A percentile compares a stretch with the other conserved stretches of the same genome.
These are phyloP conservation scores for Papilio elwesi DNA, from an alignment of 2,888 invertebrate genomes.

Conservation along the genomic window DNA sequence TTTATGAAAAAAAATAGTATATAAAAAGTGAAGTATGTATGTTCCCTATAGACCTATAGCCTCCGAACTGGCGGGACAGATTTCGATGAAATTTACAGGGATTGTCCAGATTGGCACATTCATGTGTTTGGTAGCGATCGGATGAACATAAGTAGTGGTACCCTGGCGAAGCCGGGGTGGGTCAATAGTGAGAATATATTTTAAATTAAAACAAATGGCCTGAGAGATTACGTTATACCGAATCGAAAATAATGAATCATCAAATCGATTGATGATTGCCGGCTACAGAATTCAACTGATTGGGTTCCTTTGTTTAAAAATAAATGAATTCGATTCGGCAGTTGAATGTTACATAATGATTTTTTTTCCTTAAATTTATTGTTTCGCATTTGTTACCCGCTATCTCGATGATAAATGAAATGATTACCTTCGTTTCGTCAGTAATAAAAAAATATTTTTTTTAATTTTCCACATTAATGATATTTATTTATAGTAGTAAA, in stretches of 20 bases:
- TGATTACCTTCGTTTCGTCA: conserved; percentile 22
- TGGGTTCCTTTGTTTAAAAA: conserved; percentile 31
- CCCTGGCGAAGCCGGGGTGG: too few species aligned
- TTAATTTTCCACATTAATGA: background rate
- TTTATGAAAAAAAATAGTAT: too few species aligned
- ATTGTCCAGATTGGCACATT: too few species aligned
- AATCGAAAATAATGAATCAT: conserved; percentile 11
- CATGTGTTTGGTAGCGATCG: too few species aligned
- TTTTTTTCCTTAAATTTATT: conserved; percentile 27
- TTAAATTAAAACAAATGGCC: too few species aligned
- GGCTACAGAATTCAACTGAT: conserved; percentile 13
- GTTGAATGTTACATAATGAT: conserved; percentile 23
- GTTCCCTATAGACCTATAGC: too few species aligned
- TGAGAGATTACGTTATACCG: background rate
- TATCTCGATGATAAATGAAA: conserved; percentile 25
- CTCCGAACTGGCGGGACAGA: too few species aligned
- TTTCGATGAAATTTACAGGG: too few species aligned
- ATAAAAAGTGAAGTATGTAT: too few species aligned
- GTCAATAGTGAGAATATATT: too few species aligned
- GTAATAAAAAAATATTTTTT: background rate
- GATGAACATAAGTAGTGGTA: too few species aligned
- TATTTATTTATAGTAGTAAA: background rate
- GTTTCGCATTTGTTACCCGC: conserved; percentile 23
- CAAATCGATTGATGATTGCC: conserved; percentile 15
- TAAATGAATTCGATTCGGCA: conserved; percentile 20